Conservation (phyloP, 2,888 invertebrate species). For the Gymnoscelis rufifasciata region DNA sequence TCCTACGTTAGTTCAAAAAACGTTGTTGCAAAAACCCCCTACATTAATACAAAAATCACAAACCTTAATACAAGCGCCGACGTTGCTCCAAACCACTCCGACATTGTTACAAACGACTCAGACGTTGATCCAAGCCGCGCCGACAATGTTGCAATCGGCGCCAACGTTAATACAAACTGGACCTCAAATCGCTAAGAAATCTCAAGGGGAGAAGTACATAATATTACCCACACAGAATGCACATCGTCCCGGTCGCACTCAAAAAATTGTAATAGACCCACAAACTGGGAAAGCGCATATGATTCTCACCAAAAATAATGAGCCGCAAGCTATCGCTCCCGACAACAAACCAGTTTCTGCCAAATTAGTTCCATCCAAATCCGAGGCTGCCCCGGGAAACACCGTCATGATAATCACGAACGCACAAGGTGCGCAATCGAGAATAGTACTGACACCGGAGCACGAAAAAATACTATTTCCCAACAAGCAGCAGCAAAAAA, state of each 20-base stretch:
- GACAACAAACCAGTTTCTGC: slow-evolving; percentile 64
- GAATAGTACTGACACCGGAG: slow-evolving; percentile 79
- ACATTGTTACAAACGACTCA: slow-evolving; percentile 7
- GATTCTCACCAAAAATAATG: slow-evolving; percentile 55
- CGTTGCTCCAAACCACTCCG: not conserved
- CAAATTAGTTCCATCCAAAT: slow-evolving; percentile 55
- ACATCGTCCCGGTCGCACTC: slow-evolving; percentile 57
- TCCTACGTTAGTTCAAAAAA: not conserved
- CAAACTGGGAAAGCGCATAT: slow-evolving; percentile 72
- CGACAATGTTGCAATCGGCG: slow-evolving; percentile 10
- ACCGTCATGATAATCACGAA: slow-evolving; percentile 83
- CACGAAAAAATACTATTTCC: slow-evolving; percentile 80
- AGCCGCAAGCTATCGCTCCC: slow-evolving; percentile 36
- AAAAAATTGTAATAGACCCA: slow-evolving; percentile 72
- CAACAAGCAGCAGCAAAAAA: slow-evolving; percentile 65
- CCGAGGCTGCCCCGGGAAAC: slow-evolving; percentile 61
- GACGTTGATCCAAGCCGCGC: slow-evolving; percentile 11
- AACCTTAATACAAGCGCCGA: slow-evolving; percentile 2
- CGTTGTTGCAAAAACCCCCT: slow-evolving; percentile 1
- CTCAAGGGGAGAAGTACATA: slow-evolving; percentile 59
- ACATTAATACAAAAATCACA: slow-evolving; percentile 1
- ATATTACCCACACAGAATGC: slow-evolving; percentile 60
- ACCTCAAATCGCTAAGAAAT: slow-evolving; percentile 47
- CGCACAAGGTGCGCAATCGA: slow-evolving; percentile 80
- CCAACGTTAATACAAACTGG: slow-evolving; percentile 49